Evolutionary conservation across 2,113 vertebrate species (phyloP), one percentile per base, ranked within the genome.

Genomic region (Hippocampus barbouri): DNA sequence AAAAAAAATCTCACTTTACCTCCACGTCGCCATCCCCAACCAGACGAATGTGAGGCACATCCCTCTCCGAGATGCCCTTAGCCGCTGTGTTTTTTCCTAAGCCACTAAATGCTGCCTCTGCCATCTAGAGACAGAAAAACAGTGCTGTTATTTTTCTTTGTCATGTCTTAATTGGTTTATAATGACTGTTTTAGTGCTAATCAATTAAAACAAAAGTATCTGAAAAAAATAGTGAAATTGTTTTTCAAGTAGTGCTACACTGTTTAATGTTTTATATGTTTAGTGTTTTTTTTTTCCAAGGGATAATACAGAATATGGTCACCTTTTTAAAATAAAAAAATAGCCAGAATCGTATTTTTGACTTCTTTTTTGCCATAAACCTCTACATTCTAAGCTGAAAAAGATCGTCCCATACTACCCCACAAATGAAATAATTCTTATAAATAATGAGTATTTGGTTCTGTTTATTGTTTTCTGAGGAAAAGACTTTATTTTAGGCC

Each of bases 11-110:
- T 78, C 11, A 68, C 59, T 71, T 21, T 92, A 96, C 95, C 93
- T 91, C 87, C 66, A 97, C 90, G 70, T 92, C 90, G 49, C 85
- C 80, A 59, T 94, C 93, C 51, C 90, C 83, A 16, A 92, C 89
- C 79, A 95, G 91, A 14, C 93, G 90, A 27, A 88, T 89, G 76
- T 94, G 92, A 72, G 91, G 93, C 59, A 94, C 88, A 77, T 92
- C 92, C 77, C 82, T 92, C 85, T 94, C 91, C 4, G 79, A 15
- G 61, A 67, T 75, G 89, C 86, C 80, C 5, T 74, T 88, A 18
- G 86, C 84, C 76, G 84, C 85, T 77, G 86, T 66, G 81, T 89
- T 92, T 84, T 85, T 86, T 68, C 80, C 83, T 66, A 75, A 64
- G 72, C 87, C 82, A 78, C 69, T 68, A 59, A 83, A 57, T 68